Percentiles rank a stretch among this genome's conserved stretches.
Evolutionary conservation across 2,888 invertebrate genomes (phyloP).

Genomic region (Cataglyphis albicans): DNA sequence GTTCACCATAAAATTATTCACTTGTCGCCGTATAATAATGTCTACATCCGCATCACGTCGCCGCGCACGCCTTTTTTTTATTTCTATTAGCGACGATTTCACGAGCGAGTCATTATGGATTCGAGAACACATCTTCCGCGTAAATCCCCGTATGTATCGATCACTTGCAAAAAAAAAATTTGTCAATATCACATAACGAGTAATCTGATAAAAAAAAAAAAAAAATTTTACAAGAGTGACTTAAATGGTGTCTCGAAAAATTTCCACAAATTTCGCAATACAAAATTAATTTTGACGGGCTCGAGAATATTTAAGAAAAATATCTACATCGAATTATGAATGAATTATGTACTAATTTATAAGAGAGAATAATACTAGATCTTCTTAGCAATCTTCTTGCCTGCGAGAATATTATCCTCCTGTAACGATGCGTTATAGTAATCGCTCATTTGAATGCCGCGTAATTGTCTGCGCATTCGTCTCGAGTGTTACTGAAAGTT

Average conservation of each 20-base stretch:
- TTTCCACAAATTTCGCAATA: not conserved
- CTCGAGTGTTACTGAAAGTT: slow-evolving; percentile 41
- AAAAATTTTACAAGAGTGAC: not conserved
- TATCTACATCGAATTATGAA: slow-evolving; percentile 59
- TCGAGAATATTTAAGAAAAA: not conserved
- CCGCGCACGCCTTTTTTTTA: slow-evolving; percentile 17
- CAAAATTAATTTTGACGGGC: not conserved
- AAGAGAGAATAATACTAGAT: not conserved
- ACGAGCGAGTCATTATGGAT: slow-evolving; percentile 16
- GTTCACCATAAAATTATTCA: slow-evolving; percentile 76
- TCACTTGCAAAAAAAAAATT: not conserved
- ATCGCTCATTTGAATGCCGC: slow-evolving; percentile 29
- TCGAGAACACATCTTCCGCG: not conserved
- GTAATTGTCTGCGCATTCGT: slow-evolving; percentile 42
- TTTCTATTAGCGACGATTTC: slow-evolving; percentile 17
- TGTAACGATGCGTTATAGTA: slow-evolving; percentile 56
- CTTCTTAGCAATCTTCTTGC: too few species aligned
- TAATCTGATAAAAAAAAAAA: not conserved
- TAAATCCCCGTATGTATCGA: not conserved
- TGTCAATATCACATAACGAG: slow-evolving; percentile 2
- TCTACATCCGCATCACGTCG: slow-evolving; percentile 47
- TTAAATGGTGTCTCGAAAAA: not conserved
- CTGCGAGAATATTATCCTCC: slow-evolving; percentile 28
- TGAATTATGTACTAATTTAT: slow-evolving; percentile 35
- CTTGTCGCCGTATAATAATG: slow-evolving; percentile 74